phyloP scores from a whole-genome alignment of 1,140 invertebrate species.

The Lepidurus packardi region DNA sequence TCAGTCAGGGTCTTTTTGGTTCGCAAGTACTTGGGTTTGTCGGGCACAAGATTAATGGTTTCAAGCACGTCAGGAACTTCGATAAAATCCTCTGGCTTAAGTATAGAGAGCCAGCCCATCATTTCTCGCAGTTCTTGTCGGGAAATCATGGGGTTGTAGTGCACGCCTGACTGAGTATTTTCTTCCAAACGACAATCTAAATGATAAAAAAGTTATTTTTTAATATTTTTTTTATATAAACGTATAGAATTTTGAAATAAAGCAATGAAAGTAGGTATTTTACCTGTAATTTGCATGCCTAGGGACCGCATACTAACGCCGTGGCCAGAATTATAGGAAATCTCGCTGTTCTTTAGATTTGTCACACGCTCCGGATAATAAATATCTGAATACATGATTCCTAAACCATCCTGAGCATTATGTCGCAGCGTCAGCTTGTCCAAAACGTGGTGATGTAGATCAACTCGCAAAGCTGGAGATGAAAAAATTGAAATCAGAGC shows the following conservation, averaged over 20 bases:
- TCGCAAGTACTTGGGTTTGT: constrained; percentile 69
- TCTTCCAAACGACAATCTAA: constrained; percentile 66
- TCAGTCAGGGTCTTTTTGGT: constrained; percentile 49
- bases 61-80: constrained; percentile 52
- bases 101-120: constrained; percentile 71
- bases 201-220: constrained; percentile 23
- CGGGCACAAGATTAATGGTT: constrained; percentile 55
- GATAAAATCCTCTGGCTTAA: constrained; percentile 55
- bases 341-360: constrained; percentile 79
- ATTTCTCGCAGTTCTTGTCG: constrained; percentile 81
- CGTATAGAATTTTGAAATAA: not conserved
- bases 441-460: constrained; percentile 87
- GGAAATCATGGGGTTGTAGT: constrained; percentile 83
- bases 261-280: not conserved
- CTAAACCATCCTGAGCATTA: constrained; percentile 81
- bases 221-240: not conserved
- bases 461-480: constrained; percentile 77
- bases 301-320: constrained; percentile 83
- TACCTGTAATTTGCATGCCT: constrained; percentile 67
- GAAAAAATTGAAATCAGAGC: not conserved
- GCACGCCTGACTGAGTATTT: constrained; percentile 80
- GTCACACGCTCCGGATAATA: constrained; percentile 78
- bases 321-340: constrained; percentile 76
- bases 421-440: constrained; percentile 71
- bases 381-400: constrained; percentile 80